Percentiles rank a stretch among this genome's conserved stretches.
phyloP scores from a whole-genome alignment of 1,140 invertebrate species.

The Lethocerus indicus region DNA sequence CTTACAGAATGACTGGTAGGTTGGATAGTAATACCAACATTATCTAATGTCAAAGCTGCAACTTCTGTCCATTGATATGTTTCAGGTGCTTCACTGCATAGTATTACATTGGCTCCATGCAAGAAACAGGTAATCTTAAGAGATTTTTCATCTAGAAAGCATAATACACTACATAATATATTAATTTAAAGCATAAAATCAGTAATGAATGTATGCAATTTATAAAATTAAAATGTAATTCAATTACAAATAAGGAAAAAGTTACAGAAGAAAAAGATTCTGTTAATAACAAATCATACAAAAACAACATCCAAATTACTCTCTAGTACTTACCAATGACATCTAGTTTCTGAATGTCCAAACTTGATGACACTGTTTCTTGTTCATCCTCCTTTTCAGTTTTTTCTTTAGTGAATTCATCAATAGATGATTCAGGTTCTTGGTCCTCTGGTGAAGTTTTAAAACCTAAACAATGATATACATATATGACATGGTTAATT shows the following conservation, averaged over 20 bases:
- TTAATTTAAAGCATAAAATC: too few relatives aligned
- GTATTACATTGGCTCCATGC: conserved; percentile 21
- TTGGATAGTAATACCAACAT: conserved; percentile 21
- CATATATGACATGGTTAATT: too few relatives aligned
- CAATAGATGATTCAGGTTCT: too few relatives aligned
- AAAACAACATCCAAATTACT: conserved; percentile 5
- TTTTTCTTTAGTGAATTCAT: not conserved
- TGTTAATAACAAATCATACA: too few relatives aligned
- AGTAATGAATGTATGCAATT: too few relatives aligned
- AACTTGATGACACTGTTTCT: not conserved
- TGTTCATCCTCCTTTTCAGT: not conserved
- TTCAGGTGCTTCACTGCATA: conserved; percentile 20
- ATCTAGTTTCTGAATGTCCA: not conserved
- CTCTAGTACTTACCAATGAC: not conserved
- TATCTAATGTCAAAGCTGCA: conserved; percentile 23
- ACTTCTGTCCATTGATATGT: conserved; percentile 22
- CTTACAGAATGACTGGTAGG: conserved; percentile 19
- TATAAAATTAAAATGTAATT: too few relatives aligned
- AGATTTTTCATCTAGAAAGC: not conserved
- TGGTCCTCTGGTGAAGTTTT: too few relatives aligned
- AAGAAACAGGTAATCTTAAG: conserved; percentile 20
- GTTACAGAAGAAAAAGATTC: conserved; percentile 1
- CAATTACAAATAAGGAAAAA: too few relatives aligned
- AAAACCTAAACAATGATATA: too few relatives aligned
- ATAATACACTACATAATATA: not conserved